These are phyloP conservation scores for Aphidius colemani DNA, from an alignment of 2,888 invertebrate genomes.

Conservation along the genomic window DNA sequence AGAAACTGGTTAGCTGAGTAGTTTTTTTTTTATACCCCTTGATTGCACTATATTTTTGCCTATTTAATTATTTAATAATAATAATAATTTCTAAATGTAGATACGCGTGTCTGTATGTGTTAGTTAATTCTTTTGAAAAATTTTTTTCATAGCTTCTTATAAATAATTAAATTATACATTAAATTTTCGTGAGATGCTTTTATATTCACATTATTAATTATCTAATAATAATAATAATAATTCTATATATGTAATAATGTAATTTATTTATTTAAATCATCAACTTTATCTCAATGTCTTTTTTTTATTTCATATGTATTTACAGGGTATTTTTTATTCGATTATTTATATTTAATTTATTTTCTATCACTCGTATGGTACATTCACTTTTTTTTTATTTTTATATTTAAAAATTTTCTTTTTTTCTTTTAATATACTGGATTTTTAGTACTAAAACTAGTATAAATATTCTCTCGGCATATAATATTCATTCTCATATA, in stretches of 20 bases:
- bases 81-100: constrained; percentile 31
- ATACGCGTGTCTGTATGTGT: too few species aligned
- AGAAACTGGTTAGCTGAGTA: too few species aligned
- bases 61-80: constrained; percentile 34
- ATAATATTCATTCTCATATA: constrained; percentile 26
- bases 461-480: constrained; percentile 58
- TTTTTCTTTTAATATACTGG: constrained; percentile 40
- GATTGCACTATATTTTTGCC: too few species aligned
- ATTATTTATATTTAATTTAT: constrained; percentile 33
- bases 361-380: constrained; percentile 36
- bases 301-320: constrained; percentile 44
- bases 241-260: constrained; percentile 45
- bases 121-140: too few species aligned
- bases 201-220: constrained; percentile 44
- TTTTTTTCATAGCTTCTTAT: too few species aligned
- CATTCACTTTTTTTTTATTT: constrained; percentile 29
- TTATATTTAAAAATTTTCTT: constrained; percentile 31
- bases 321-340: constrained; percentile 45
- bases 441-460: constrained; percentile 53
- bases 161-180: too few species aligned
- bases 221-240: constrained; percentile 29
- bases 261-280: constrained; percentile 31
- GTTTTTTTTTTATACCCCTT: too few species aligned
- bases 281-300: constrained; percentile 27
- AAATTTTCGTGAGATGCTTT: constrained; percentile 8